These are phyloP conservation scores for Sardinella longiceps DNA, from an alignment of 2,797 vertebrate genomes.

Conservation along the genomic window DNA sequence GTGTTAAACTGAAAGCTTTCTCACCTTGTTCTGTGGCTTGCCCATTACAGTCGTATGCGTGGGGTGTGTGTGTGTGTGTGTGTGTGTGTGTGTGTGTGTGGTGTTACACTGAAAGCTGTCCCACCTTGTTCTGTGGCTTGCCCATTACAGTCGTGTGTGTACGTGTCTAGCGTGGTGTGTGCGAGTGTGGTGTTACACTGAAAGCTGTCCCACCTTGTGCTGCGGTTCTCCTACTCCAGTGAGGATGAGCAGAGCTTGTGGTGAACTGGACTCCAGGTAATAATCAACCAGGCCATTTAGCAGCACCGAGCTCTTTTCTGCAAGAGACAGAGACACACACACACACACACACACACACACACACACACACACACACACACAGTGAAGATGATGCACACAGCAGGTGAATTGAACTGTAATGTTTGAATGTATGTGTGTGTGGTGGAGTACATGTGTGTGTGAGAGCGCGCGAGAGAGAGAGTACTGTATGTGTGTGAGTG, in stretches of 20 bases:
- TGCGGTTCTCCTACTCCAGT: constrained; percentile 85
- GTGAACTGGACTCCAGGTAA: constrained; percentile 83
- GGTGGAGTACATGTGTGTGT: too few species aligned
- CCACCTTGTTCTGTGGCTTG: not conserved
- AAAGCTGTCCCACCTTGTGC: constrained; percentile 79
- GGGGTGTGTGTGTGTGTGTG: too few species aligned
- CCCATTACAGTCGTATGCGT: too few species aligned
- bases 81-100: not conserved
- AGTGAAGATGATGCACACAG: too few species aligned
- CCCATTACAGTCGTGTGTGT: not conserved
- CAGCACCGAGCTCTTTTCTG: constrained; percentile 83
- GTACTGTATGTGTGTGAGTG: too few species aligned
- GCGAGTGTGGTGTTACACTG: not conserved
- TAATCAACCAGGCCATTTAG: constrained; percentile 86
- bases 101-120: not conserved
- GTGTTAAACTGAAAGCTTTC: too few species aligned
- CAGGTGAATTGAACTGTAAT: too few species aligned
- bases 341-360: not conserved
- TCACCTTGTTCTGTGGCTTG: not conserved
- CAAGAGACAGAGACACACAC: not conserved
- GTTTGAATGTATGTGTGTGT: not conserved
- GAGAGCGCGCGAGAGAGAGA: too few species aligned
- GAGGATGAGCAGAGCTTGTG: constrained; percentile 81
- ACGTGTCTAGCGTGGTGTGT: not conserved
- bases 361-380: not conserved